A percentile compares a stretch with the other conserved stretches of the same genome.
Evolutionary conservation across 2,888 invertebrate genomes (phyloP).

Genomic region (Fissipunctia ypsillon): DNA sequence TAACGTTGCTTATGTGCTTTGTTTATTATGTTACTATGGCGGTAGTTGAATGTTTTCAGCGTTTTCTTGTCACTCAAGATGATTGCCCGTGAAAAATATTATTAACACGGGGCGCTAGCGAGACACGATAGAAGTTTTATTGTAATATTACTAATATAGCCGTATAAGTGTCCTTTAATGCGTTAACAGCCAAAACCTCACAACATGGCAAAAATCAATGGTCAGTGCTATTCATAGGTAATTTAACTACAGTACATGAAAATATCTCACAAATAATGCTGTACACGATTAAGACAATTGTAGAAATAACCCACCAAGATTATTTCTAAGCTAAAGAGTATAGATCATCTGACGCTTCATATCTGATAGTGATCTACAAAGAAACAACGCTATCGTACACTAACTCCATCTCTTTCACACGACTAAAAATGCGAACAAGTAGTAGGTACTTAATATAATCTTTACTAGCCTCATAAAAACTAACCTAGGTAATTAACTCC

Average conservation of each 20-base stretch:
- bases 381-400: conserved; percentile 2
- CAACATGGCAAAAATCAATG: neutral
- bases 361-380: conserved; percentile 12
- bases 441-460: conserved; percentile 30
- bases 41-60: too few relatives aligned
- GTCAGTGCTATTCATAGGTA: neutral
- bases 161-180: too few relatives aligned
- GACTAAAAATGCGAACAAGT: conserved; percentile 17
- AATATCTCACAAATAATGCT: neutral
- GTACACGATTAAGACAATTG: neutral
- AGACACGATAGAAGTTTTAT: too few relatives aligned
- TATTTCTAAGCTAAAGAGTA: neutral
- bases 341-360: conserved; percentile 13
- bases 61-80: too few relatives aligned
- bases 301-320: neutral
- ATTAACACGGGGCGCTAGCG: too few relatives aligned
- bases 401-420: conserved; percentile 25
- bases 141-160: too few relatives aligned
- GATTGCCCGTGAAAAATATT: too few relatives aligned
- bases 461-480: conserved; percentile 35
- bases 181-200: too few relatives aligned
- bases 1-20: too few relatives aligned
- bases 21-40: too few relatives aligned
- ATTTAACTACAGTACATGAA: neutral
- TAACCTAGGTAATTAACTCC: conserved; percentile 60